Evolutionary conservation across 2,888 invertebrate genomes (phyloP).

Genomic region (Neuroscelio doddi): DNA sequence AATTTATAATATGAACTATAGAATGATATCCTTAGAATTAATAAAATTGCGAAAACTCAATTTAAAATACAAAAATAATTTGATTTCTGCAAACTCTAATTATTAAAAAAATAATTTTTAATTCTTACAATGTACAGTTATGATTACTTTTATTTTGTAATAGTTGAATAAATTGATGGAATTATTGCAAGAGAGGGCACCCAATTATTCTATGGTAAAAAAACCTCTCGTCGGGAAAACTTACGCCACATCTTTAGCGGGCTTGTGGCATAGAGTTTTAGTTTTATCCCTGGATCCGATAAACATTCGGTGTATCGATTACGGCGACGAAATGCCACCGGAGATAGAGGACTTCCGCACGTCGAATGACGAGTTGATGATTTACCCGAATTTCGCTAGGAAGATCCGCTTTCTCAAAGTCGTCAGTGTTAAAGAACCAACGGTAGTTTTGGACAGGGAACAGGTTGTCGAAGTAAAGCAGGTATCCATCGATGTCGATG

Average conservation of each 20-base stretch:
- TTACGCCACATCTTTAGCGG: constrained; percentile 48
- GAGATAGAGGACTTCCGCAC: constrained; percentile 45
- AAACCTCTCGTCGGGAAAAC: constrained; percentile 46
- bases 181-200: constrained; percentile 33
- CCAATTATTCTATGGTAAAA: background rate
- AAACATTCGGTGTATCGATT: constrained; percentile 56
- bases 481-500: constrained; percentile 11
- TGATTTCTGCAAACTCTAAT: no score
- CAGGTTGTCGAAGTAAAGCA: constrained; percentile 34
- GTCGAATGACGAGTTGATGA: constrained; percentile 16
- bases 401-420: constrained; percentile 18
- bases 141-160: no score
- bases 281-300: constrained; percentile 50
- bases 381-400: constrained; percentile 25
- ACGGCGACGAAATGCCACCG: constrained; percentile 46
- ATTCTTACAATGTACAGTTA: no score
- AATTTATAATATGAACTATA: no score
- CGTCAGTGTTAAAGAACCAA: constrained; percentile 3
- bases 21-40: no score
- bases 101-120: no score
- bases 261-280: constrained; percentile 55
- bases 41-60: no score
- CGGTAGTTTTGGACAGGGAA: constrained; percentile 22
- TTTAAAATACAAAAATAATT: no score
- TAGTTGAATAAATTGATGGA: constrained; percentile 37